A percentile compares a stretch with the other conserved stretches of the same genome.
Conservation (phyloP, 1,140 invertebrate genomes). For the Wasmannia auropunctata region DNA sequence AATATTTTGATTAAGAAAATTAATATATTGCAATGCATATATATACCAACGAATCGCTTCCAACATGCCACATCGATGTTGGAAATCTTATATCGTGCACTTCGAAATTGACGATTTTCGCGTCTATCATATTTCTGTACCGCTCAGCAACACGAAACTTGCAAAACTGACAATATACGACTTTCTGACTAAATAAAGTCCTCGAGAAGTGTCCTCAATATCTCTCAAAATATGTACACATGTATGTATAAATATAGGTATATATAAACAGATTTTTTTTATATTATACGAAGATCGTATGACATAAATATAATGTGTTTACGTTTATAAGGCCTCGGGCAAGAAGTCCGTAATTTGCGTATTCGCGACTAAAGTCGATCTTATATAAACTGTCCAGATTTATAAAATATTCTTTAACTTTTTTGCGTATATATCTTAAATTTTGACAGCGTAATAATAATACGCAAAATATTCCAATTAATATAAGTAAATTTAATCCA, state of each 20-base stretch:
- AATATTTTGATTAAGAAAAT: constrained; percentile 9
- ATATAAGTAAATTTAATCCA: neutral
- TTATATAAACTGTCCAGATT: neutral
- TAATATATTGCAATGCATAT: neutral
- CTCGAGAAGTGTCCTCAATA: neutral
- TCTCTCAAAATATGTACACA: neutral
- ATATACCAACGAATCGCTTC: constrained; percentile 96
- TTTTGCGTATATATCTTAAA: neutral
- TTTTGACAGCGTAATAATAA: neutral
- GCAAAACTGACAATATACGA: neutral
- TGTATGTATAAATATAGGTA: neutral
- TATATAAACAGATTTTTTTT: neutral
- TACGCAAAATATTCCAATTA: too few relatives aligned
- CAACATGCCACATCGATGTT: constrained; percentile 93
- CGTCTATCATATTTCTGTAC: constrained; percentile 76
- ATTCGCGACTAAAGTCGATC: neutral
- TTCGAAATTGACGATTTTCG: constrained; percentile 87
- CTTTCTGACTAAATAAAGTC: neutral
- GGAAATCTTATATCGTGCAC: constrained; percentile 94
- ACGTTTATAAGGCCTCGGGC: neutral
- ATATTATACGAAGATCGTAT: too few relatives aligned
- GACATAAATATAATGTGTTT: constrained; percentile 41
- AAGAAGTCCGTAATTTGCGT: neutral
- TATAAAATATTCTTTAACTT: neutral
- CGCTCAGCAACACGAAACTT: neutral